These are phyloP conservation scores for Crocallis elinguaria DNA, from an alignment of 2,888 invertebrate species.

Conservation along the genomic window DNA sequence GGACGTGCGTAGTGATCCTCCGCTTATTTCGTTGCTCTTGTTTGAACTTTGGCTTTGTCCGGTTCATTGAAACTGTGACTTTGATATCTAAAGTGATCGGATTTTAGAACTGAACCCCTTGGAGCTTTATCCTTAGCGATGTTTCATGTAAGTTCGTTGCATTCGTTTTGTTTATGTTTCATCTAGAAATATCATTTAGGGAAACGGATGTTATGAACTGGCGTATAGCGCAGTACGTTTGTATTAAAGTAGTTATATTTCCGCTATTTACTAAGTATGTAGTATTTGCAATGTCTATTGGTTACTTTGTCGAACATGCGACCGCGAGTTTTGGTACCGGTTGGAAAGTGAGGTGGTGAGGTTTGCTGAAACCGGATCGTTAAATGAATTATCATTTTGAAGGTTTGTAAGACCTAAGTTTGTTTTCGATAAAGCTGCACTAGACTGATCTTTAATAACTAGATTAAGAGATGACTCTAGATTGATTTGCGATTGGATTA, in stretches of 20 bases:
- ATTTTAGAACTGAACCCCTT: constrained; percentile 38
- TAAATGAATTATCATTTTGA: constrained; percentile 51
- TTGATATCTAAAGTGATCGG: constrained; percentile 49
- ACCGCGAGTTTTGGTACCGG: constrained; percentile 61
- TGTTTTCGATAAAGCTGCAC: constrained; percentile 26
- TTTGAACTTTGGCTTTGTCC: constrained; percentile 24
- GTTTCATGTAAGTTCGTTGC: constrained; percentile 25
- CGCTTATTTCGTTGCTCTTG: constrained; percentile 21
- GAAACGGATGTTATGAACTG: constrained; percentile 22
- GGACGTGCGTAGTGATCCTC: constrained; percentile 53
- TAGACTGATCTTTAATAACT: background rate
- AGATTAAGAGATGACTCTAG: constrained; percentile 5
- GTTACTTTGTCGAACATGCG: constrained; percentile 36
- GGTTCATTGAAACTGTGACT: constrained; percentile 43
- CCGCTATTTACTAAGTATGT: constrained; percentile 8
- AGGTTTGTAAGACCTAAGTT: constrained; percentile 12
- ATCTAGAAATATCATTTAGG: constrained; percentile 17
- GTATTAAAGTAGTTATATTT: constrained; percentile 34
- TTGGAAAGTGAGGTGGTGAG: constrained; percentile 75
- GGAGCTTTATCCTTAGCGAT: constrained; percentile 28
- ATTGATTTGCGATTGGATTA: constrained; percentile 7
- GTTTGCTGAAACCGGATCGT: constrained; percentile 66
- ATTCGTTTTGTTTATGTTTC: constrained; percentile 15
- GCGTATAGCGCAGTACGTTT: constrained; percentile 34
- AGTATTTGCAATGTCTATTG: constrained; percentile 31